phyloP scores from a whole-genome alignment of 2,888 invertebrate genomes.

The Nipponacmea schrenckii region DNA sequence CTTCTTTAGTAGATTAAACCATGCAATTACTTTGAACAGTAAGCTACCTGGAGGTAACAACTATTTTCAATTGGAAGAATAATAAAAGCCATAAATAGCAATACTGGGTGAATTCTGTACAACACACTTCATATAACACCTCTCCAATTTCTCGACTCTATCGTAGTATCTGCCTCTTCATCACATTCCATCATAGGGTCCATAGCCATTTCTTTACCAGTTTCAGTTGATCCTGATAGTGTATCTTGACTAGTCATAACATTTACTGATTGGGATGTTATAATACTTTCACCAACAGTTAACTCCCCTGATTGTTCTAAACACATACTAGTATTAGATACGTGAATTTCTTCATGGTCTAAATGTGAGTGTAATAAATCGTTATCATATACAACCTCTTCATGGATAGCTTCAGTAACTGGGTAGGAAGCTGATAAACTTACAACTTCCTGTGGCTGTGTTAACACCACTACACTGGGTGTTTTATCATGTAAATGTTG shows the following conservation, averaged over 20 bases:
- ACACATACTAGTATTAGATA: constrained; percentile 21
- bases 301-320: constrained; percentile 14
- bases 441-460: constrained; percentile 42
- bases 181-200: constrained; percentile 47
- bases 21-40: no score
- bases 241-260: constrained; percentile 9
- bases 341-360: constrained; percentile 36
- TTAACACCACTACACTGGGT: constrained; percentile 45
- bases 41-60: no score
- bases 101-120: no score
- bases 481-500: constrained; percentile 4
- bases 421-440: constrained; percentile 29
- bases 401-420: constrained; percentile 13
- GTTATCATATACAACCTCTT: constrained; percentile 30
- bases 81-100: no score
- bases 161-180: constrained; percentile 30
- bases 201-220: constrained; percentile 30
- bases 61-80: no score
- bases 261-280: constrained; percentile 8
- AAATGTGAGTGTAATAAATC: constrained; percentile 31
- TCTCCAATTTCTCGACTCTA: no score
- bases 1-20: no score
- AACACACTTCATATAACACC: no score
- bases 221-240: constrained; percentile 12
- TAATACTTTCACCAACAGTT: constrained; percentile 22